phyloP scores from a whole-genome alignment of 2,113 vertebrate genomes.

The Myotis brandtii region DNA sequence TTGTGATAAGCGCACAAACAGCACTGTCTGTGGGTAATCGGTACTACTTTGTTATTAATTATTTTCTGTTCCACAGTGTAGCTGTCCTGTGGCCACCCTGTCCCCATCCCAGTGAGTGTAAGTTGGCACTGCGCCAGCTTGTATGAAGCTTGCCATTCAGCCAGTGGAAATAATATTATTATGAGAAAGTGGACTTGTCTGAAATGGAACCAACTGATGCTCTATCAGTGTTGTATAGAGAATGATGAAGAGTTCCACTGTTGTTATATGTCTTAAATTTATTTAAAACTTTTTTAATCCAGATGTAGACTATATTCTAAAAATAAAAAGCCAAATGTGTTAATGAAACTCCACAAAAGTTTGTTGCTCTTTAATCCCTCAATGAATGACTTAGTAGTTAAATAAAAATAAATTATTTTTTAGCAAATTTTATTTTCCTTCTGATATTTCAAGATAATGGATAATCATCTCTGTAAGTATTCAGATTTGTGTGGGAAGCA shows the following conservation, averaged over 20 bases:
- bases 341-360: slow-evolving; percentile 81
- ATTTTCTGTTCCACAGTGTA: slow-evolving; percentile 76
- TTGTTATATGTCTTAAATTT: slow-evolving; percentile 85
- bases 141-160: slow-evolving; percentile 79
- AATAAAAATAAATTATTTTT: slow-evolving; percentile 58
- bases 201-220: slow-evolving; percentile 82
- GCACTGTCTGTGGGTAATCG: slow-evolving; percentile 84
- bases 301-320: slow-evolving; percentile 90
- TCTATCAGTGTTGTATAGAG: slow-evolving; percentile 69
- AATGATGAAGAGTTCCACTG: slow-evolving; percentile 81
- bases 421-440: slow-evolving; percentile 39
- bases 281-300: slow-evolving; percentile 90
- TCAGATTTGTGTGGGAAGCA: slow-evolving; percentile 33
- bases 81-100: slow-evolving; percentile 37
- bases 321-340: slow-evolving; percentile 84
- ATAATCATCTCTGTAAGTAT: slow-evolving; percentile 24
- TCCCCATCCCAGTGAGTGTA: slow-evolving; percentile 57
- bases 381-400: slow-evolving; percentile 28
- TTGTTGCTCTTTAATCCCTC: slow-evolving; percentile 75
- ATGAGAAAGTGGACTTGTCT: slow-evolving; percentile 76
- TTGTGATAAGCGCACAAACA: slow-evolving; percentile 86
- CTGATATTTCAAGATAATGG: slow-evolving; percentile 2
- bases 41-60: slow-evolving; percentile 83
- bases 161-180: slow-evolving; percentile 82
- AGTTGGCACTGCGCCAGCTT: slow-evolving; percentile 73